Evolutionary conservation across 2,888 invertebrate species (phyloP).

Genomic region (Encarsia formosa): DNA sequence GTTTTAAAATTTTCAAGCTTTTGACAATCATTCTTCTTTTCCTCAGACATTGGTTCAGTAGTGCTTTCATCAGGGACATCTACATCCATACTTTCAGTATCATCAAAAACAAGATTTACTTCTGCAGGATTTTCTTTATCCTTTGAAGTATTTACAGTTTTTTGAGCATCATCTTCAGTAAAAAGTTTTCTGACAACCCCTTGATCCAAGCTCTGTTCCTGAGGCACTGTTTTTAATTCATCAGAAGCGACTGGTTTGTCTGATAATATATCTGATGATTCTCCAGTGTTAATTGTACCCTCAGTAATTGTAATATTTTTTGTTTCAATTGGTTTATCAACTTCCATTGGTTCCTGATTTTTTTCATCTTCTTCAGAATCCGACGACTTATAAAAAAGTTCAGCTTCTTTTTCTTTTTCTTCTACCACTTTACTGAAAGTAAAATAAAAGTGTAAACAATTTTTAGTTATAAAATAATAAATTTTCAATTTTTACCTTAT

Average conservation of each 20-base stretch:
- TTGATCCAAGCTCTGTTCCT: slow-evolving; percentile 29
- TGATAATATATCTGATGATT: slow-evolving; percentile 4
- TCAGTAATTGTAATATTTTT: background rate
- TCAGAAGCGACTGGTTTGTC: slow-evolving; percentile 20
- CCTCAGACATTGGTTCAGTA: background rate
- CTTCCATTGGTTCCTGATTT: slow-evolving; percentile 7
- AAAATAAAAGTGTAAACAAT: background rate
- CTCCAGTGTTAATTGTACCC: background rate
- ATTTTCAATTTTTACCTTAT: slow-evolving; percentile 36
- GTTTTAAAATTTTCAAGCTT: slow-evolving; percentile 8
- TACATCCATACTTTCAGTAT: background rate
- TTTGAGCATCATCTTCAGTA: slow-evolving; percentile 14
- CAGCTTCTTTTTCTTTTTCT: slow-evolving; percentile 70
- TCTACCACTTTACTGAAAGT: slow-evolving; percentile 61
- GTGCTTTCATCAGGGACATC: background rate
- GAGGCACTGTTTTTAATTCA: slow-evolving; percentile 24
- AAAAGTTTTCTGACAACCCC: slow-evolving; percentile 35
- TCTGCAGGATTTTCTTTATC: background rate
- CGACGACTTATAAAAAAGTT: slow-evolving; percentile 70
- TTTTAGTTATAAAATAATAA: slow-evolving; percentile 12
- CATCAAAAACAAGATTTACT: background rate
- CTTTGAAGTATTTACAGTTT: slow-evolving; percentile 1
- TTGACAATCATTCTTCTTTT: background rate
- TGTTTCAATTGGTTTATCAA: slow-evolving; percentile 1
- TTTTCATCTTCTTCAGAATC: slow-evolving; percentile 54